Evolutionary conservation across 2,797 vertebrate species (phyloP).

Genomic region (Cuniculus paca): DNA sequence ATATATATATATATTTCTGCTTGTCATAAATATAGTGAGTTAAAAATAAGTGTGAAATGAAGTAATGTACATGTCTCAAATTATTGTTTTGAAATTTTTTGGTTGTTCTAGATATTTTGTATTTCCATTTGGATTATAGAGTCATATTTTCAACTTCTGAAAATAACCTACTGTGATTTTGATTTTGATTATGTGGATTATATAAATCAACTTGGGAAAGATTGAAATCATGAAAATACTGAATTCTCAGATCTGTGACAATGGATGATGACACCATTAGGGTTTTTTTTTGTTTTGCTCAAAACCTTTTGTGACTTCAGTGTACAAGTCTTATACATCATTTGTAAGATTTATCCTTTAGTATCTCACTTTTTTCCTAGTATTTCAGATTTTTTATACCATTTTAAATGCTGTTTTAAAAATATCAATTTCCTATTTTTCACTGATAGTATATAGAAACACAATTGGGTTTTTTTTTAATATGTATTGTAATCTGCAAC

Average conservation of each 20-base stretch:
- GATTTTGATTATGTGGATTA: background rate
- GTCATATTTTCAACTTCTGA: background rate
- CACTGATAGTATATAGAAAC: background rate
- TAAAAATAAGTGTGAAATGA: constrained; percentile 13
- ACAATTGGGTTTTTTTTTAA: background rate
- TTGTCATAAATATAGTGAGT: constrained; percentile 10
- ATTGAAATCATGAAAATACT: background rate
- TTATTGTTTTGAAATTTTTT: constrained; percentile 4
- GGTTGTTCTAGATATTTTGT: background rate
- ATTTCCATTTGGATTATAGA: background rate
- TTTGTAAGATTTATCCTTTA: background rate
- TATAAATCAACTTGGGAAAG: background rate
- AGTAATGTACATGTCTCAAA: background rate
- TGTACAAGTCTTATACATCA: background rate
- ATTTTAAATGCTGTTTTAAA: background rate
- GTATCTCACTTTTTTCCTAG: background rate
- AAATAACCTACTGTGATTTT: background rate
- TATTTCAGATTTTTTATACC: background rate
- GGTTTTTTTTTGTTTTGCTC: background rate
- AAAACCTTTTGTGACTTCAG: background rate
- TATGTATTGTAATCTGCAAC: background rate
- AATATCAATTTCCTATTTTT: background rate
- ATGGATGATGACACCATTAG: background rate
- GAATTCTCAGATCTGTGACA: background rate
- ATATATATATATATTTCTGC: background rate